phyloP scores from a whole-genome alignment of 1,140 invertebrate species.

The Babylonia areolata region DNA sequence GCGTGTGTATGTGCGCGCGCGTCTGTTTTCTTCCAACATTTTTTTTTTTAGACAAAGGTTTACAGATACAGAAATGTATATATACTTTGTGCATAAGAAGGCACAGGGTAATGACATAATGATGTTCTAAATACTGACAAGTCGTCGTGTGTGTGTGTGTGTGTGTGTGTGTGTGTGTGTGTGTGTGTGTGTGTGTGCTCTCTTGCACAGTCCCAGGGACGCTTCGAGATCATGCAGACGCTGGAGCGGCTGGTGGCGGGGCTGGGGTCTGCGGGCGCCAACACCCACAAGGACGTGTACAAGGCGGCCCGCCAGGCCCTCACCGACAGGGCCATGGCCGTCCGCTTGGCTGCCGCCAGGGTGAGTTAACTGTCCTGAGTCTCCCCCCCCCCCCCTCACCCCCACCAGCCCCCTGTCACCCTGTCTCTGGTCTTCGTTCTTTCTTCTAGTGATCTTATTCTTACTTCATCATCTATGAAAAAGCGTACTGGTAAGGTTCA shows the following conservation, averaged over 20 bases:
- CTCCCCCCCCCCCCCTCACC: neutral
- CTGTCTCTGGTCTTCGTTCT: neutral
- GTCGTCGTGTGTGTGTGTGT: too few species aligned
- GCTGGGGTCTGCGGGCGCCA: slow-evolving; percentile 90
- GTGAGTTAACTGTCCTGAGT: slow-evolving; percentile 73
- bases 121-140: too few species aligned
- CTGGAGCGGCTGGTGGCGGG: slow-evolving; percentile 91
- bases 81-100: too few species aligned
- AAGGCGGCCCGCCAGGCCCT: slow-evolving; percentile 90
- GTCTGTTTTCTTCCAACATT: too few species aligned
- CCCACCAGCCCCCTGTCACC: neutral
- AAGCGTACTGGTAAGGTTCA: too few species aligned
- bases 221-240: slow-evolving; percentile 97
- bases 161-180: neutral
- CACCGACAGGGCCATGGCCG: slow-evolving; percentile 92
- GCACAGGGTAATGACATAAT: too few species aligned
- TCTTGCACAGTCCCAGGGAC: slow-evolving; percentile 85
- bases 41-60: too few species aligned
- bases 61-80: too few species aligned
- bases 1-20: too few species aligned
- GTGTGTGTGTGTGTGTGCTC: neutral
- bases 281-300: slow-evolving; percentile 94
- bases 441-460: neutral
- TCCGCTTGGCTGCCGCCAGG: slow-evolving; percentile 90
- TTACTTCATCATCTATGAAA: too few species aligned